phyloP scores from a whole-genome alignment of 2,797 vertebrate genomes.

The Remorina albescens region DNA sequence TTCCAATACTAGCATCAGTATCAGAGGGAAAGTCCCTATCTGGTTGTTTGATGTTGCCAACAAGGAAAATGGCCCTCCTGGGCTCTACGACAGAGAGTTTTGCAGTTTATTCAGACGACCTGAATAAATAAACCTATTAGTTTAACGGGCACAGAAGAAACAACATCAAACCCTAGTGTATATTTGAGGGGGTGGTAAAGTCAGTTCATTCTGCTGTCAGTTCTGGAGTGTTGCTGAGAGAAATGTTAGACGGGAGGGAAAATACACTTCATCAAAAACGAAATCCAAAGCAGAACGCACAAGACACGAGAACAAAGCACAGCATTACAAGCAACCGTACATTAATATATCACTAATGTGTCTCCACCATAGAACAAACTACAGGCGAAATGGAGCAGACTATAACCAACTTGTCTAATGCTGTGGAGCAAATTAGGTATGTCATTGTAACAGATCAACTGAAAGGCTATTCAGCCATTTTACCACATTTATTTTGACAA shows the following conservation, averaged over 20 bases:
- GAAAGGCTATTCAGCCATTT: conserved; percentile 9
- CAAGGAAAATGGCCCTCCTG: conserved; percentile 4
- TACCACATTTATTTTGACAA: neutral
- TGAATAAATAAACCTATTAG: conserved; percentile 10
- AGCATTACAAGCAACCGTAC: conserved; percentile 20
- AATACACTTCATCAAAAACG: conserved; percentile 12
- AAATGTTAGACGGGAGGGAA: conserved; percentile 25
- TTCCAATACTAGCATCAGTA: too few species aligned
- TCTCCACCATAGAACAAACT: conserved; percentile 7
- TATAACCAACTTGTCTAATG: conserved; percentile 6
- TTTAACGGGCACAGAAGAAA: conserved; percentile 23
- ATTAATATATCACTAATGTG: neutral
- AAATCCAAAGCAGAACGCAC: conserved; percentile 11
- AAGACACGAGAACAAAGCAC: conserved; percentile 19
- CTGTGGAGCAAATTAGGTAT: neutral
- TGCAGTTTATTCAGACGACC: neutral
- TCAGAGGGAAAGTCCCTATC: neutral
- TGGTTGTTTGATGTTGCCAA: neutral
- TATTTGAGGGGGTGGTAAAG: conserved; percentile 26
- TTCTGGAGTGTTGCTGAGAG: conserved; percentile 11
- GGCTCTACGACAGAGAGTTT: neutral
- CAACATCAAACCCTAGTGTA: conserved; percentile 14
- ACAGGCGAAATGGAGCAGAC: conserved; percentile 3
- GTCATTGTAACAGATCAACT: neutral
- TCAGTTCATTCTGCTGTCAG: conserved; percentile 28